Conservation (phyloP, 1,140 invertebrate genomes). For the Neodiprion pinetum region DNA sequence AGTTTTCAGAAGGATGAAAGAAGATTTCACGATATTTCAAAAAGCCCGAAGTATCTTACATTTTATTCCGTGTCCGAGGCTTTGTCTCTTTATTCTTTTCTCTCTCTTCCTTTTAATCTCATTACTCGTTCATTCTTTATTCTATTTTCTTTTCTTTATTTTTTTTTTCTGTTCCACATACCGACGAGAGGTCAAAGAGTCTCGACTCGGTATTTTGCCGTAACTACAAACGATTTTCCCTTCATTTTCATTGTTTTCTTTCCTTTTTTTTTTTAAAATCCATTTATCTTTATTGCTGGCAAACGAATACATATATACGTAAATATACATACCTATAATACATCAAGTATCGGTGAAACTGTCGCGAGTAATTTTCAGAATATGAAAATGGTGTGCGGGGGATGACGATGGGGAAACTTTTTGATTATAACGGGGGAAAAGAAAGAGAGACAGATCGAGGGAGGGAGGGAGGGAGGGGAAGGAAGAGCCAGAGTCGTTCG, state of each 20-base stretch:
- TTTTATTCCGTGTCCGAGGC: not conserved
- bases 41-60: no score
- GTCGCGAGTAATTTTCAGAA: no score
- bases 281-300: not conserved
- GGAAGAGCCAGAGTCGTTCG: not conserved
- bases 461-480: not conserved
- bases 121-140: not conserved
- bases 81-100: not conserved
- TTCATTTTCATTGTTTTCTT: not conserved
- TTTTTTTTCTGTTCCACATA: not conserved
- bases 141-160: not conserved
- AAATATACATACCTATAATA: no score
- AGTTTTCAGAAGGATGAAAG: no score
- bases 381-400: not conserved
- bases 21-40: no score
- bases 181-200: not conserved
- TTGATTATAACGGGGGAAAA: not conserved
- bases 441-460: no score
- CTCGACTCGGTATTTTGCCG: not conserved
- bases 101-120: not conserved
- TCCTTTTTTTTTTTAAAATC: not conserved
- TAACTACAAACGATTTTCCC: not conserved
- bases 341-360: not conserved
- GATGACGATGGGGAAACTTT: not conserved
- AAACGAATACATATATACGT: not conserved